Base-by-base conservation (phyloP, 2,888 invertebrate genomes). In the Plagiodera versicolora region DNA sequence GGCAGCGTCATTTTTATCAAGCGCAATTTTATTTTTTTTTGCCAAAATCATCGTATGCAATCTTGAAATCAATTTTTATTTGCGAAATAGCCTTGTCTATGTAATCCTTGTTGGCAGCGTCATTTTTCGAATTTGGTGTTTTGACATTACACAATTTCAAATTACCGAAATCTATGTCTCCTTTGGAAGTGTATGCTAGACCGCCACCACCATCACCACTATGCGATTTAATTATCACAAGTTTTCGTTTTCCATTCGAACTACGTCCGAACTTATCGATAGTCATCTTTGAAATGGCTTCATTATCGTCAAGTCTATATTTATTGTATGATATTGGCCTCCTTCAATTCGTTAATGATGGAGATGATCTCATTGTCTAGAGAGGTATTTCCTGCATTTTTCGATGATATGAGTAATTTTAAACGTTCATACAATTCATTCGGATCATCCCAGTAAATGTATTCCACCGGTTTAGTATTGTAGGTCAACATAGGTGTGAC, bases 361-460 rank as follows among this genome's bases (percentile, higher is more conserved):
- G 76, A 72, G 17, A 74, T 65, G 24, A 77, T 78, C 71, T 79
- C 76, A 55, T 75, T 75, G 49, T 67, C 58, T 59, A 74, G 74
- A 46, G 61, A 65, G 18, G 57, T 69, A 61, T 74, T 67, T 20
- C 73, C 75, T 19, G 73, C 73, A 51, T 63, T 46, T 68, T 71
- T 63, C 19, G 75, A 75, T 18, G 75, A 71, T 14, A 70, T 51
- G 6, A 75, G 56, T 39, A 77, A 60, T 56, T 66, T 57, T 46
- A 77, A 58, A 62, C 77, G 61, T 39, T 72, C 70, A 30, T 75
- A 68, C 30, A 77, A 58, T 64, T 77, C 75, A 51, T 67, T 61
- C 24, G 61, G 60, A 61, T 68, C 61, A 50, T 65, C 58, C 64
- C 67, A 69, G 47, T 67, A 60, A 18, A 64, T 53, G 52, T 63